A percentile compares a stretch with the other conserved stretches of the same genome.
Conservation (phyloP, 2,888 invertebrate genomes). For the Agrotis puta region DNA sequence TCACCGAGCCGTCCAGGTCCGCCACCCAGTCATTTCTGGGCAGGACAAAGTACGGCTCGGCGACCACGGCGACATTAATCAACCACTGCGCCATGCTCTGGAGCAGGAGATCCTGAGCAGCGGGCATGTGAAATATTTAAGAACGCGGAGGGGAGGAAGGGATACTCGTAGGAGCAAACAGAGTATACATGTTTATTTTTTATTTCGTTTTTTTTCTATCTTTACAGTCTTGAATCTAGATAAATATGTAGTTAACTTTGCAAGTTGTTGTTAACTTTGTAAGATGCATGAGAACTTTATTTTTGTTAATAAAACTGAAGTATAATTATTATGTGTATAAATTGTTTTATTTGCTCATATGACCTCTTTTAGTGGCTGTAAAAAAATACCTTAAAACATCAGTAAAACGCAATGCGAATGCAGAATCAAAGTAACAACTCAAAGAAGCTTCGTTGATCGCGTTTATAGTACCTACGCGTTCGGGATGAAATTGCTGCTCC, state of each 20-base stretch:
- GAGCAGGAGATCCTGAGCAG: too few relatives aligned
- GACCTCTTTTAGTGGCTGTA: too few relatives aligned
- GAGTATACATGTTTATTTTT: neutral
- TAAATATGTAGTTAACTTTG: neutral
- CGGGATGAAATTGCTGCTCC: conserved; percentile 30
- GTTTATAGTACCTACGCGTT: conserved; percentile 1
- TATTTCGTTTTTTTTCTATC: neutral
- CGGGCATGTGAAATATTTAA: too few relatives aligned
- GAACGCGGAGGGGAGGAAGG: too few relatives aligned
- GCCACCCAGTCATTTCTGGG: too few relatives aligned
- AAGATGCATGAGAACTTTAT: too few relatives aligned
- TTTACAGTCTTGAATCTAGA: neutral
- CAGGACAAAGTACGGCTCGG: too few relatives aligned
- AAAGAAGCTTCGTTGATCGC: neutral
- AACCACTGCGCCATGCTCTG: too few relatives aligned
- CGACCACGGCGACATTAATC: too few relatives aligned
- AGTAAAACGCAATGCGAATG: neutral
- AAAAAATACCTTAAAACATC: too few relatives aligned
- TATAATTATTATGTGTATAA: neutral
- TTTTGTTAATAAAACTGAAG: neutral
- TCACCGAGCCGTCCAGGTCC: too few relatives aligned
- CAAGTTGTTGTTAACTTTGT: neutral
- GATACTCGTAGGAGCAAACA: too few relatives aligned
- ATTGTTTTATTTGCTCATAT: neutral
- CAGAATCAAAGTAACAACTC: conserved; percentile 4